These are phyloP conservation scores for Meganola albula DNA, from an alignment of 2,888 invertebrate species.

Conservation along the genomic window DNA sequence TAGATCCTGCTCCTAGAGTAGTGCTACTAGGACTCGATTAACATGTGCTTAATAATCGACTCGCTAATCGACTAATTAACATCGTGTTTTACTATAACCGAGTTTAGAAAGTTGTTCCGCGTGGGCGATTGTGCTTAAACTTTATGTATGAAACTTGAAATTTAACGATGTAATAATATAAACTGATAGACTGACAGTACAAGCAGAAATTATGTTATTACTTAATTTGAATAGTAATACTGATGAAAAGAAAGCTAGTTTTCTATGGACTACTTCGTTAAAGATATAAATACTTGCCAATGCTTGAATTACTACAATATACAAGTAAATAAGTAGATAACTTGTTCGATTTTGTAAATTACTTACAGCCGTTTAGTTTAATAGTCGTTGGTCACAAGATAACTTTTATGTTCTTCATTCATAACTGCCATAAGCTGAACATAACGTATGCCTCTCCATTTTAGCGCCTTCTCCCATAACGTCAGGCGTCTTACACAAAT, in stretches of 20 bases:
- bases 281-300: conserved; percentile 9
- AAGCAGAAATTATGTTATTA: conserved; percentile 18
- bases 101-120: conserved; percentile 31
- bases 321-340: too few species aligned
- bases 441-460: too few species aligned
- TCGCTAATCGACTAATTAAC: conserved; percentile 30
- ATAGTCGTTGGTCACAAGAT: too few species aligned
- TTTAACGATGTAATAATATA: conserved; percentile 26
- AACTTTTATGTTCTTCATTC: too few species aligned
- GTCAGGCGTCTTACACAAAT: too few species aligned
- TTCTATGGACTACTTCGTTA: conserved; percentile 3
- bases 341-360: too few species aligned
- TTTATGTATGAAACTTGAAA: conserved; percentile 23
- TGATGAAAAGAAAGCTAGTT: conserved; percentile 15
- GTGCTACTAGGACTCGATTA: too few species aligned
- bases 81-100: conserved; percentile 24
- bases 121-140: conserved; percentile 25
- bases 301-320: too few species aligned
- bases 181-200: conserved; percentile 19
- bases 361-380: too few species aligned
- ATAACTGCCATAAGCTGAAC: too few species aligned
- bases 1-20: too few species aligned
- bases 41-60: conserved; percentile 21
- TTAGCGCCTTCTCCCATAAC: too few species aligned
- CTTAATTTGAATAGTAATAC: conserved; percentile 26